Conservation (phyloP, 2,113 vertebrate genomes). For the Corythoichthys intestinalis region DNA sequence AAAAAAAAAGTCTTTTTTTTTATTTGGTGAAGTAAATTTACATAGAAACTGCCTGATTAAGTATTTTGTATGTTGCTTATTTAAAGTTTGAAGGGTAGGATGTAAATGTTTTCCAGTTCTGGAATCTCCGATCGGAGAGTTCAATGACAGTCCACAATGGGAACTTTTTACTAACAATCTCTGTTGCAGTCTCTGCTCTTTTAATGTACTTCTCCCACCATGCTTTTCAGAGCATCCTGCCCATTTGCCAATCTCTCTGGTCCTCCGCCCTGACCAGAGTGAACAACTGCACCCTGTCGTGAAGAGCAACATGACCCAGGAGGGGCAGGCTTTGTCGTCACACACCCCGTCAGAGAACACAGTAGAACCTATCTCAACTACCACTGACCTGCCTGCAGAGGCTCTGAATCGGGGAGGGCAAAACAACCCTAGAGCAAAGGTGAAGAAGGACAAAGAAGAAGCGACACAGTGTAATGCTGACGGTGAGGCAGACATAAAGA, state of each 20-base stretch:
- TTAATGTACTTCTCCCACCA: slow-evolving; percentile 10
- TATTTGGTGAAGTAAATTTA: no score
- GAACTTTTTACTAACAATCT: neutral
- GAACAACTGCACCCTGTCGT: slow-evolving; percentile 25
- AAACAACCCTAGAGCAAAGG: slow-evolving; percentile 17
- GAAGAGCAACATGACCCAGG: slow-evolving; percentile 74
- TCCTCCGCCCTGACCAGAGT: slow-evolving; percentile 24
- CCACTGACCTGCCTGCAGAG: slow-evolving; percentile 21
- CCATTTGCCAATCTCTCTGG: slow-evolving; percentile 22
- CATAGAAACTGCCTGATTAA: no score
- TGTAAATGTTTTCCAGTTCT: no score
- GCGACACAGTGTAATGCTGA: slow-evolving; percentile 26
- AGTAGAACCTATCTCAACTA: slow-evolving; percentile 32
- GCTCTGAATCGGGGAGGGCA: slow-evolving; percentile 15
- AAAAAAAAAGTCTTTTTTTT: no score
- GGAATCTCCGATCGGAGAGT: neutral
- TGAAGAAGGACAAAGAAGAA: slow-evolving; percentile 12
- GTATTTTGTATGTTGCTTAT: no score
- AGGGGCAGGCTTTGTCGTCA: slow-evolving; percentile 71
- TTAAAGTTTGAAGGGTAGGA: no score
- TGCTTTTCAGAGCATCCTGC: slow-evolving; percentile 12
- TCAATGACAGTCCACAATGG: neutral
- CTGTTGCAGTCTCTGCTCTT: neutral
- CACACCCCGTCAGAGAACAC: slow-evolving; percentile 56
- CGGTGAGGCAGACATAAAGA: slow-evolving; percentile 22